These are phyloP conservation scores for Caenorhabditis afra DNA, from an alignment of 2,888 invertebrate genomes.

Conservation along the genomic window DNA sequence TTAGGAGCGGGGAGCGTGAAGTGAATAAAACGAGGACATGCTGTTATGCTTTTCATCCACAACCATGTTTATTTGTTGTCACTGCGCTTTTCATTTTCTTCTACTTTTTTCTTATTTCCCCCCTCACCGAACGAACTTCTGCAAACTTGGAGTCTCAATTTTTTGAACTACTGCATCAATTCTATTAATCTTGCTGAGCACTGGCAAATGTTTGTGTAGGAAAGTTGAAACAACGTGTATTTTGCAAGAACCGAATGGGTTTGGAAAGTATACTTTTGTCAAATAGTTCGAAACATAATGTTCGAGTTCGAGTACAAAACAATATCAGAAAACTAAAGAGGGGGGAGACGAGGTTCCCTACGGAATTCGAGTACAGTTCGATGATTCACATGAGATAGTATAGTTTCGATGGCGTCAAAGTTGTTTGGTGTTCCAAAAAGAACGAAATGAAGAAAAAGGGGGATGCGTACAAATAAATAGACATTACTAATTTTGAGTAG, in stretches of 20 bases:
- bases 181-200: slow-evolving; percentile 21
- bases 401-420: background rate
- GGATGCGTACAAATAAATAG: too few species aligned
- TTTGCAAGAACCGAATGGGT: background rate
- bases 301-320: background rate
- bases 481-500: slow-evolving; percentile 7
- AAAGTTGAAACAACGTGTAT: slow-evolving; percentile 22
- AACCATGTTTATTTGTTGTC: slow-evolving; percentile 49
- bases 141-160: background rate
- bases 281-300: background rate
- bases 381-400: slow-evolving; percentile 35
- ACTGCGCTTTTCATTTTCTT: slow-evolving; percentile 25
- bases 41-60: slow-evolving; percentile 42
- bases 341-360: slow-evolving; percentile 16
- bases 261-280: slow-evolving; percentile 21
- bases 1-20: slow-evolving; percentile 23
- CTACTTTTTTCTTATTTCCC: too few species aligned
- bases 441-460: background rate
- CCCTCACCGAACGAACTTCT: background rate
- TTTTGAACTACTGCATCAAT: slow-evolving; percentile 25
- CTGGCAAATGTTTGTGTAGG: slow-evolving; percentile 39
- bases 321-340: slow-evolving; percentile 26
- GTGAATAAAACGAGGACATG: slow-evolving; percentile 35
- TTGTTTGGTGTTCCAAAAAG: slow-evolving; percentile 1
- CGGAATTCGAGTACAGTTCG: slow-evolving; percentile 6